These are phyloP conservation scores for Pegea sp. DNA, from an alignment of 23 tunicate species.

Conservation along the genomic window DNA sequence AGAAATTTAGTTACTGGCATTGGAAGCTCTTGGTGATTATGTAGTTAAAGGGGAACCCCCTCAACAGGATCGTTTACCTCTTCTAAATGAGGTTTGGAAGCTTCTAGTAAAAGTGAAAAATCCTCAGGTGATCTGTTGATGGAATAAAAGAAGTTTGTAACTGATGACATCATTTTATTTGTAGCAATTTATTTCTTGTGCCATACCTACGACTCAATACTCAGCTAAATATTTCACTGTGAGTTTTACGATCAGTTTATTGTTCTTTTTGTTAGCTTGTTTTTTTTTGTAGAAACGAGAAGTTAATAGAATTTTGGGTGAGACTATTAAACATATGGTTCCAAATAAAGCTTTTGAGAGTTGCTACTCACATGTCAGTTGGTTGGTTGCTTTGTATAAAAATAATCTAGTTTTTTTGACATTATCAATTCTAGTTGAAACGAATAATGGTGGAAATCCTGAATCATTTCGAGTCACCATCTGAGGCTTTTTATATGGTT, in stretches of 20 bases:
- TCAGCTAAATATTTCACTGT: slow-evolving; percentile 51
- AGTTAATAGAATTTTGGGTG: slow-evolving; percentile 60
- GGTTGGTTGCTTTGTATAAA: too few relatives aligned
- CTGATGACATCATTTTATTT: background rate
- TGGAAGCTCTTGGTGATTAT: slow-evolving; percentile 32
- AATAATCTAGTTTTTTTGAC: too few relatives aligned
- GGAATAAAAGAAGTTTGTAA: background rate
- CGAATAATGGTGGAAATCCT: slow-evolving; percentile 24
- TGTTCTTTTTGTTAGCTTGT: background rate
- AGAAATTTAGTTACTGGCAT: slow-evolving; percentile 10
- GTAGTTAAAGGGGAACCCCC: slow-evolving; percentile 37
- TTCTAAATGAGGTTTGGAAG: slow-evolving; percentile 75
- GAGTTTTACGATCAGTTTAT: too few relatives aligned
- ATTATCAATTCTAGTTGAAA: too few relatives aligned
- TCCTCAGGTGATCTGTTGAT: slow-evolving; percentile 8
- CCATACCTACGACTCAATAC: slow-evolving; percentile 42
- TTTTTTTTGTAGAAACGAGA: slow-evolving; percentile 36
- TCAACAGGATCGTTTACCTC: slow-evolving; percentile 16
- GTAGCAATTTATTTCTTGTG: slow-evolving; percentile 50
- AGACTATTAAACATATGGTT: slow-evolving; percentile 69
- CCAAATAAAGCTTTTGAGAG: slow-evolving; percentile 69
- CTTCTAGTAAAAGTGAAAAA: slow-evolving; percentile 22
- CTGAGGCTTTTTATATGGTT: slow-evolving; percentile 58
- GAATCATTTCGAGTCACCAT: slow-evolving; percentile 17
- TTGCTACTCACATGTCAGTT: slow-evolving; percentile 14